A percentile compares a stretch with the other conserved stretches of the same genome.
Evolutionary conservation across 23 tunicate genomes (phyloP).

Genomic region (Clavelina lepadiformis): DNA sequence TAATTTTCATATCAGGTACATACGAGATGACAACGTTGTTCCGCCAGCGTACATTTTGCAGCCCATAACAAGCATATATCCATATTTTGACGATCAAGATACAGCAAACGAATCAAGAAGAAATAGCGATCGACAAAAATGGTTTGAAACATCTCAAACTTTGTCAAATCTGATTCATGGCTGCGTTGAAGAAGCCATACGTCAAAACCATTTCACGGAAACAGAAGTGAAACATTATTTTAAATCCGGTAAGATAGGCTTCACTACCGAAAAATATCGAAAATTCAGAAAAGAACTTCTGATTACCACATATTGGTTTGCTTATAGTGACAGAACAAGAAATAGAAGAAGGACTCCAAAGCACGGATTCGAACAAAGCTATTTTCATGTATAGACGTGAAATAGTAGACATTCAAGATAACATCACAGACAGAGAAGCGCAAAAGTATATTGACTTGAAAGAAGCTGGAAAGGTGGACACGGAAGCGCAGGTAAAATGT

Average conservation of each 20-base stretch:
- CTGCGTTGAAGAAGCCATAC: slow-evolving; percentile 31
- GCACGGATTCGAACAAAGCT: not conserved
- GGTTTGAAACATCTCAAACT: slow-evolving; percentile 34
- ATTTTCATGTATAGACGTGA: slow-evolving; percentile 38
- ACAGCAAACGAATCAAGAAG: slow-evolving; percentile 28
- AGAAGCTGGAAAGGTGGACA: slow-evolving; percentile 27
- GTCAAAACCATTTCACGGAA: slow-evolving; percentile 6
- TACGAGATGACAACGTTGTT: slow-evolving; percentile 53
- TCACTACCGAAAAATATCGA: not conserved
- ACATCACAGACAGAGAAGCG: slow-evolving; percentile 20
- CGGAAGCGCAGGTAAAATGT: slow-evolving; percentile 49
- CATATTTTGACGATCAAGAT: slow-evolving; percentile 42
- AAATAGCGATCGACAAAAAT: slow-evolving; percentile 25
- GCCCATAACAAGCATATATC: slow-evolving; percentile 54
- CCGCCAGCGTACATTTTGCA: slow-evolving; percentile 57
- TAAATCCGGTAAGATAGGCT: slow-evolving; percentile 44
- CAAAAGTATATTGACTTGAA: slow-evolving; percentile 44
- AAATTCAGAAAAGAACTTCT: not conserved
- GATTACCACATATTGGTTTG: not conserved
- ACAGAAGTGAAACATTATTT: slow-evolving; percentile 27
- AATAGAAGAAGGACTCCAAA: slow-evolving; percentile 56
- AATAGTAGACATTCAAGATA: slow-evolving; percentile 33
- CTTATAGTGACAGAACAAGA: slow-evolving; percentile 71
- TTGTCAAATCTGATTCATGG: slow-evolving; percentile 34
- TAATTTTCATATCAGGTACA: slow-evolving; percentile 42